Evolutionary conservation across 2,797 vertebrate species (phyloP), one percentile per base, ranked within the genome.

Genomic region (Malurus leucopterus): DNA sequence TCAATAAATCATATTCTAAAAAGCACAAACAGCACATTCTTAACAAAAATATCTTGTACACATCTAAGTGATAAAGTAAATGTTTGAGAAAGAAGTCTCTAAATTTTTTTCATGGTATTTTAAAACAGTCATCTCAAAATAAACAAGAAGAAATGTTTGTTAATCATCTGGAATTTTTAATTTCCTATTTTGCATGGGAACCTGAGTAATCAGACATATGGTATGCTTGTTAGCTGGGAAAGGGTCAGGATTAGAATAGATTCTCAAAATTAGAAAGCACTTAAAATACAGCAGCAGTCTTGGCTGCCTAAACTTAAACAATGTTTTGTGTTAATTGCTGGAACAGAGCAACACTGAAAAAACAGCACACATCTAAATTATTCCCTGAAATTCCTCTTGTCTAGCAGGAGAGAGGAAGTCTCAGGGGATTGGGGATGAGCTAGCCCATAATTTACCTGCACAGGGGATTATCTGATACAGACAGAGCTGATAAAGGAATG

Each of bases 181-280:
- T 95, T 96, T 93, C 94, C 92, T 93, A 92, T 80, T 95, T 90
- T 96, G 83, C 92, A 88, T 91, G 94, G 86, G 94, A 97, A 93
- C 79, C 81, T 90, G 83, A 79, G 58, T 80, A 93, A 94, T 69
- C 49, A 69, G 92, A 86, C 96, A 96, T 92, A 83, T 92, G 96
- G 90, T 91, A 91, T 84, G 76, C 92, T 94, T 87, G 79, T 96
- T 93, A 96, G 89, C 70, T 72, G 65, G 86, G 82, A 94, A 92
- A 82, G 79, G 79, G 57, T 85, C 76, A 89, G 51, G 89, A 92
- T 89, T 87, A 91, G 81, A 91, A 89, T 24, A 92, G 82, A 41
- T 43, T 63, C 80, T 87, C 71, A 91, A 85, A 95, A 85, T 89
- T 84, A 77, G 81, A 85, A 87, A 86, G 78, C 55, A 76, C 58